These are phyloP conservation scores for Pterophyllum scalare DNA, from an alignment of 2,113 vertebrate genomes.

Conservation along the genomic window DNA sequence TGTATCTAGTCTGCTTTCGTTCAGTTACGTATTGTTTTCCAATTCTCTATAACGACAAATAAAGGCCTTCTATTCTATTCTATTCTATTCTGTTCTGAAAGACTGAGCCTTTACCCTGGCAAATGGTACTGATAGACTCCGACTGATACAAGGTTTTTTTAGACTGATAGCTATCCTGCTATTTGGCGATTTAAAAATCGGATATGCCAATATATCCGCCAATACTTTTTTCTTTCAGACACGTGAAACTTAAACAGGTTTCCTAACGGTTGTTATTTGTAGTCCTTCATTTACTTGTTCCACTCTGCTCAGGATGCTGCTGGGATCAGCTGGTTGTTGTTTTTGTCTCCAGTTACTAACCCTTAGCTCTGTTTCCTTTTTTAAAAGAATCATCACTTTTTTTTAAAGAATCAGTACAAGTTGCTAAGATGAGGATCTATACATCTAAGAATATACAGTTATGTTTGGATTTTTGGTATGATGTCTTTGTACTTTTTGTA, in stretches of 20 bases:
- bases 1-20: too few species aligned
- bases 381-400: background rate
- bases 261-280: background rate
- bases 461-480: background rate
- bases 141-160: fast-evolving
- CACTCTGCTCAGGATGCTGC: background rate
- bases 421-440: background rate
- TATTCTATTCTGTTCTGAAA: background rate
- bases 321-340: background rate
- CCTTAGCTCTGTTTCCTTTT: background rate
- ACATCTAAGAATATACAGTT: background rate
- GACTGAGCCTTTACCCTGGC: background rate
- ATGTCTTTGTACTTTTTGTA: background rate
- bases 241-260: background rate
- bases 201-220: background rate
- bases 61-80: too few species aligned
- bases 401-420: background rate
- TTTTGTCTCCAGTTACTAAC: background rate
- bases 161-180: background rate
- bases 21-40: too few species aligned
- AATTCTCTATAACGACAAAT: too few species aligned
- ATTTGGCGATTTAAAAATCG: background rate
- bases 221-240: background rate
- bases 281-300: background rate
- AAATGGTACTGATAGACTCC: background rate